A percentile compares a stretch with the other conserved stretches of the same genome.
phyloP scores from a whole-genome alignment of 2,113 vertebrate species.

The Fregata magnificens region DNA sequence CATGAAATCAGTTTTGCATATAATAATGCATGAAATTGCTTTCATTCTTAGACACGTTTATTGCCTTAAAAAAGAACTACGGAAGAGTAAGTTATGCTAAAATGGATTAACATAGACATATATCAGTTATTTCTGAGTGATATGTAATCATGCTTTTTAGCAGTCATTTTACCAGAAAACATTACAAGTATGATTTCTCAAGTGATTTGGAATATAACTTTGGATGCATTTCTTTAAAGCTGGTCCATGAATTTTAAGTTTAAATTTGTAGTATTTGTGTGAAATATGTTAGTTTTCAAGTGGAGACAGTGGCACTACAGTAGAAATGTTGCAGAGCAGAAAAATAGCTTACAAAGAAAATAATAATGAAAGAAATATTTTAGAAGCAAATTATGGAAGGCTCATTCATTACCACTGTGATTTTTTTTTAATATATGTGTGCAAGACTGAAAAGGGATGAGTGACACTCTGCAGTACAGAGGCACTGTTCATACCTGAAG shows the following conservation, averaged over 20 bases:
- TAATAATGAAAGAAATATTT: neutral
- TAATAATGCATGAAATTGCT: neutral
- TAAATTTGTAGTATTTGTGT: neutral
- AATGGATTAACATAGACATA: neutral
- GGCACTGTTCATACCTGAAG: neutral
- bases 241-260: neutral
- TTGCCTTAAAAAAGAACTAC: neutral
- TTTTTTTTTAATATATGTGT: neutral
- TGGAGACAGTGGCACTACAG: neutral
- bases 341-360: neutral
- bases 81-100: neutral
- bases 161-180: neutral
- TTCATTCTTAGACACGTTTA: neutral
- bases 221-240: neutral
- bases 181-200: neutral
- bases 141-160: neutral
- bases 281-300: neutral
- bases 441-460: neutral
- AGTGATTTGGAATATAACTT: neutral
- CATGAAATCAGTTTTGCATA: neutral
- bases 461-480: neutral
- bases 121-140: neutral
- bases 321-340: neutral
- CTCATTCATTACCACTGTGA: neutral
- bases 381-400: neutral